Evolutionary conservation across 2,797 vertebrate genomes (phyloP), one percentile per base, ranked within the genome.

Genomic region (Notolepis coatsorum): DNA sequence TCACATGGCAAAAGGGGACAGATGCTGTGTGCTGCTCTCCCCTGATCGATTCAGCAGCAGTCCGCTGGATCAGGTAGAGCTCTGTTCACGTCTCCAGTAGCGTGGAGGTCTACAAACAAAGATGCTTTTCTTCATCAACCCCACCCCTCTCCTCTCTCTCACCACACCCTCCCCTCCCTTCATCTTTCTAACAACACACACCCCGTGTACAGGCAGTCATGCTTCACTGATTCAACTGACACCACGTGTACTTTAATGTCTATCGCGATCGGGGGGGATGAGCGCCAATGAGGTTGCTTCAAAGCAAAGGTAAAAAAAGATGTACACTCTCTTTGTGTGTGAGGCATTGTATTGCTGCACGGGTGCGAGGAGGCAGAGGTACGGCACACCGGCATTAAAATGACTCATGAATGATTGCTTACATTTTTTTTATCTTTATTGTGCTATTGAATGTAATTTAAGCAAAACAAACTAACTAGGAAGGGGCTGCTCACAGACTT

Each of bases 1-100:
- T 85, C 81, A 82, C 81, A 84, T 78, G 78, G 65, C 56, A 56
- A 65, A 65, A 46, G 63, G 6, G 27, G 33, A 57, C 42, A 20
- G 47, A 71, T 12, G 58, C 39, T 24, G 66, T n/a, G n/a, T 15
- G 68, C 7, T 42, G 59, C 53, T n/a, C n/a, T n/a, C 31, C 20
- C 43, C 48, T 67, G 68, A 69, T 67, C 61, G 49, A 59, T 28
- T 25, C 12, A 10, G 23, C 54, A 60, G 37, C 21, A 41, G 42
- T 10, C 27, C 10, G 41, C 18, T 46, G 43, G 24, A 24, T 37
- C 35, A 37, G 41, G 56, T 56, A 46, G 42, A 71, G 62, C n/a
- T 27, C 31, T 27, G 28, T n/a, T 17, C 64, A 77, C 33, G 67
- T 47, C 23, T 71, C 62, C 38, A 70, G 42, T 7, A 28, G 45